Evolutionary conservation across 2,797 vertebrate genomes (phyloP), one percentile per base, ranked within the genome.

Genomic region (Vireo griseus): DNA sequence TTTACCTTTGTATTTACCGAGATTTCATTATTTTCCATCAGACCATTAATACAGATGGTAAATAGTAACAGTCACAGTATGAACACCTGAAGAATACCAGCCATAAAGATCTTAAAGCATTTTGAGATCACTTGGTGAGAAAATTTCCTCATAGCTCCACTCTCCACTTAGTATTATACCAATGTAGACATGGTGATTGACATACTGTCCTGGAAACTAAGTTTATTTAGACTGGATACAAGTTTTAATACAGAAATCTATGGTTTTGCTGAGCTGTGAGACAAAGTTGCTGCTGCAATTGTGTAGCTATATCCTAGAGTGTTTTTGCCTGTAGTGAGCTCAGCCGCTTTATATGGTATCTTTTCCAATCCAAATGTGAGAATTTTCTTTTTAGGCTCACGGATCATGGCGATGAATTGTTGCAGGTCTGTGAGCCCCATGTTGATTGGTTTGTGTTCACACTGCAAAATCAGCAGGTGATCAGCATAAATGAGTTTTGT

Each of bases 341-440:
- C 35, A 77, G 15, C 3, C 35, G n/a, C 29, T 82, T 68, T 11
- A 19, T 39, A 37, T 29, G 13, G 13, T 28, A 26, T 18, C 14
- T 76, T 87, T 86, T 83, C 31, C 39, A 62, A 31, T 16, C 1
- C 22, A 50, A 66, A 6, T 10, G 4, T 66, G 22, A 83, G 31
- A 88, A 55, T 42, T 76, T 79, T 79, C 16, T 80, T 90, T 39
- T 65, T 29, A 62, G 4, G 11, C 8, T 76, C 31, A 28, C 0
- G 0, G 7, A 76, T 33, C 28, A 37, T 1, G 6, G 10, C 0
- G 7, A 66, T 22, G 66, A 57, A 45, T 68, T 84, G 9, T 5
- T 72, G 13, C 20, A 71, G 33, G 8, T 47, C 42, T 84, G 1
- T 18, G 16, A 76, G 35, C 44, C 11, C 75, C 14, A 1, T 11